Evolutionary conservation across 2,888 invertebrate species (phyloP).

Genomic region (Epiblema foenella): DNA sequence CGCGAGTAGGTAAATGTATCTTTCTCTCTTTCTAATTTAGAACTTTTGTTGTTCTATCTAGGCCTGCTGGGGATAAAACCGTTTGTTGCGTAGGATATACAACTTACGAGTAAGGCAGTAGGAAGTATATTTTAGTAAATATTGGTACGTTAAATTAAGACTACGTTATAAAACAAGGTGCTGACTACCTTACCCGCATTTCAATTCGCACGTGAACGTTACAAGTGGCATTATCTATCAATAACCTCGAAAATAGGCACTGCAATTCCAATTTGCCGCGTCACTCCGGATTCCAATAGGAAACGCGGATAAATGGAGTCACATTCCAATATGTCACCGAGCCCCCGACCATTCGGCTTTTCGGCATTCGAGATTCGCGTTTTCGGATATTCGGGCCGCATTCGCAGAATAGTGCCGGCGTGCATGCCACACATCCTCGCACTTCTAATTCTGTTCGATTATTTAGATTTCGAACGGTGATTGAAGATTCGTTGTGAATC

Average conservation of each 20-base stretch:
- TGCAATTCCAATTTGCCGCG: conserved; percentile 84
- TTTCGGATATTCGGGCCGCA: conserved; percentile 66
- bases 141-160: too few species aligned
- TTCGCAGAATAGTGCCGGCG: conserved; percentile 48
- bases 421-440: conserved; percentile 53
- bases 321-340: conserved; percentile 84
- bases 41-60: too few species aligned
- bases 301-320: conserved; percentile 84
- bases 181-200: conserved; percentile 52
- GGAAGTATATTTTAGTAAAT: too few species aligned
- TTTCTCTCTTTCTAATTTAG: too few species aligned
- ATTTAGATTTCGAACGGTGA: conserved; percentile 26
- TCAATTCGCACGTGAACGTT: conserved; percentile 54
- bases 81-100: too few species aligned
- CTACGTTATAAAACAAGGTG: conserved; percentile 1
- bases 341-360: conserved; percentile 76
- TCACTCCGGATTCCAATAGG: conserved; percentile 85
- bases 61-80: too few species aligned
- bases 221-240: conserved; percentile 78
- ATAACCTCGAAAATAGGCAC: conserved; percentile 81
- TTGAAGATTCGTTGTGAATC: conserved; percentile 15
- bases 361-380: conserved; percentile 71
- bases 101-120: too few species aligned
- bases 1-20: too few species aligned
- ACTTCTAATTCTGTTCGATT: conserved; percentile 19